A percentile compares a stretch with the other conserved stretches of the same genome.
Conservation (phyloP, 2,888 invertebrate species). For the Lapara coniferarum region DNA sequence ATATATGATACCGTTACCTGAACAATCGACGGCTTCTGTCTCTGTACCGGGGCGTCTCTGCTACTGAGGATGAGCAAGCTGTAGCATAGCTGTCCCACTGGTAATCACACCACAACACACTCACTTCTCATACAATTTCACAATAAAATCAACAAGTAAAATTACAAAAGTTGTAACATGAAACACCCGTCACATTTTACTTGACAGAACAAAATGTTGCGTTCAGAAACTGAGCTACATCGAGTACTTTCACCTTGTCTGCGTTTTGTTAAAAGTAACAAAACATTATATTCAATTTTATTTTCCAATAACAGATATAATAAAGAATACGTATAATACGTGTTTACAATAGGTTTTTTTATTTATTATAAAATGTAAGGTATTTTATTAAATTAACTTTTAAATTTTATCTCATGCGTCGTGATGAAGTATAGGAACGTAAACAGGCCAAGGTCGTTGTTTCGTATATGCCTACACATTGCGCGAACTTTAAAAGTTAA, state of each 20-base stretch:
- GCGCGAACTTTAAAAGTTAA: background rate
- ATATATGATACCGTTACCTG: conserved; percentile 81
- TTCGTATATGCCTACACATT: background rate
- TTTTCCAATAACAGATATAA: background rate
- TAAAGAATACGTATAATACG: background rate
- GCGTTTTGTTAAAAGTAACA: no score
- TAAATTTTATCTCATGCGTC: background rate
- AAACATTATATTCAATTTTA: no score
- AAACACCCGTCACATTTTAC: conserved; percentile 72
- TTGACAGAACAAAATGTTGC: conserved; percentile 46
- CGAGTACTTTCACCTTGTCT: conserved; percentile 24
- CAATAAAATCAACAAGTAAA: conserved; percentile 79
- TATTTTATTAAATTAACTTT: background rate
- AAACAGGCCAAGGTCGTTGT: background rate
- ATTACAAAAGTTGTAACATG: conserved; percentile 72
- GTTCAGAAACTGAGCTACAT: conserved; percentile 39
- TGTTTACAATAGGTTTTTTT: background rate
- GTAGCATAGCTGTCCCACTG: conserved; percentile 61
- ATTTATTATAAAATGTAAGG: background rate
- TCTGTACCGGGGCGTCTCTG: conserved; percentile 49
- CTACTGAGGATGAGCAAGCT: conserved; percentile 51
- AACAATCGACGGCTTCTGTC: conserved; percentile 57
- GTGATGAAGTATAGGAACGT: background rate
- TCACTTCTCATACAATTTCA: conserved; percentile 60
- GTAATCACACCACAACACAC: conserved; percentile 54